These are phyloP conservation scores for Naja naja DNA, from an alignment of 2,113 vertebrate genomes.

Conservation along the genomic window DNA sequence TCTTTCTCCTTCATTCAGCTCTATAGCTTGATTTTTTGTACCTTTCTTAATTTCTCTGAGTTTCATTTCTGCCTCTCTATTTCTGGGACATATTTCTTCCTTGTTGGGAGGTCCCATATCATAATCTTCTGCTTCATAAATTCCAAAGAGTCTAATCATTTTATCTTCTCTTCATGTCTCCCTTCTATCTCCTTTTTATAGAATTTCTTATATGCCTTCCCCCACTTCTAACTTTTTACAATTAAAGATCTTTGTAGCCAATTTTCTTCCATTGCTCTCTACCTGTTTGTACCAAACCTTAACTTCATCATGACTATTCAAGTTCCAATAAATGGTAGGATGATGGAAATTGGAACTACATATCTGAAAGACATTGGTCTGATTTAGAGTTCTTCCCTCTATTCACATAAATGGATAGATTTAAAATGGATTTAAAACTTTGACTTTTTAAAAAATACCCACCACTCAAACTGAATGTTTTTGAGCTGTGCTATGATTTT, in stretches of 20 bases:
- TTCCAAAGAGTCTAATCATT: not conserved
- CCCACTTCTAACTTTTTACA: not conserved
- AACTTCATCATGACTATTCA: not conserved
- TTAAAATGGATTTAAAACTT: not conserved
- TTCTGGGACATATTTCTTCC: not conserved
- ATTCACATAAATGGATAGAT: not conserved
- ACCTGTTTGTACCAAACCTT: not conserved
- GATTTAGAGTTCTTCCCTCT: not conserved
- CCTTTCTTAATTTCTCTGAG: not conserved
- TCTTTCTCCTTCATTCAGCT: not conserved
- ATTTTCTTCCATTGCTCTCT: not conserved
- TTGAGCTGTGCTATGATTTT: not conserved
- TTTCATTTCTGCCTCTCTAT: not conserved
- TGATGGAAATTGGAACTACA: not conserved
- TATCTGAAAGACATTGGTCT: not conserved
- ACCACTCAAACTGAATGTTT: not conserved
- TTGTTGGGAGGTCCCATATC: not conserved
- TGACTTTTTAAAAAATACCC: not conserved
- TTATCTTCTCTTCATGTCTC: not conserved
- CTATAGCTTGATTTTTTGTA: not conserved
- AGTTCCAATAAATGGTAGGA: not conserved
- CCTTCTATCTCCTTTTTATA: not conserved
- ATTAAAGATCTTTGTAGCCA: not conserved
- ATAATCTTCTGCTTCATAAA: not conserved
- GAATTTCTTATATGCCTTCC: not conserved